A percentile compares a stretch with the other conserved stretches of the same genome.
phyloP scores from a whole-genome alignment of 2,888 invertebrate genomes.

The Leucoptera coffeella region DNA sequence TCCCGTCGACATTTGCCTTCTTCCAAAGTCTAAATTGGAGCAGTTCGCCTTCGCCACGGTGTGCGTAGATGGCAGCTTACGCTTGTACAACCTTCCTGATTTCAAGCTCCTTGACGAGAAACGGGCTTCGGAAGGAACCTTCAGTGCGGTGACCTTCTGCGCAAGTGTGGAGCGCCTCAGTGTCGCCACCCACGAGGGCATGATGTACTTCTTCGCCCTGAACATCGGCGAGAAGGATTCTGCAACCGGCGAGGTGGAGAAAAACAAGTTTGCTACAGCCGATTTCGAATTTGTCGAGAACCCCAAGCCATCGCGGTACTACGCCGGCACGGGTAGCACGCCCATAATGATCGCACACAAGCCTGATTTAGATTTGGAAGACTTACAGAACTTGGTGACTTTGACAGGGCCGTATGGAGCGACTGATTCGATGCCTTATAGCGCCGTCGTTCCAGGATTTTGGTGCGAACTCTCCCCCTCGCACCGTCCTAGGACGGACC shows the following conservation, averaged over 20 bases:
- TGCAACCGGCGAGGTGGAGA: conserved; percentile 61
- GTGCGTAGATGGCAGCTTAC: conserved; percentile 67
- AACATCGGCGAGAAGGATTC: conserved; percentile 68
- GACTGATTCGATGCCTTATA: conserved; percentile 56
- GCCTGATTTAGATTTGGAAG: conserved; percentile 46
- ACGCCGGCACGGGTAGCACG: conserved; percentile 17
- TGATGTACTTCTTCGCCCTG: conserved; percentile 75
- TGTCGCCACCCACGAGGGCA: conserved; percentile 73
- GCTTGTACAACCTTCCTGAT: conserved; percentile 65
- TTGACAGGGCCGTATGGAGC: conserved; percentile 70
- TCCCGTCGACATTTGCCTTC: conserved; percentile 62
- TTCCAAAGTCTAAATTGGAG: conserved; percentile 49
- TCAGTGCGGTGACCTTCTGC: conserved; percentile 80
- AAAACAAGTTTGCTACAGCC: conserved; percentile 54
- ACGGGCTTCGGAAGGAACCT: conserved; percentile 61
- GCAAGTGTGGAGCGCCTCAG: conserved; percentile 84
- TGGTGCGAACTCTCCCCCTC: conserved; percentile 93
- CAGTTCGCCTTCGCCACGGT: conserved; percentile 65
- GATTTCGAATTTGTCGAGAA: conserved; percentile 37
- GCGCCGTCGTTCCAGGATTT: conserved; percentile 86
- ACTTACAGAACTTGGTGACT: conserved; percentile 63
- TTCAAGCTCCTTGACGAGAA: conserved; percentile 64
- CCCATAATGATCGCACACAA: conserved; percentile 54
- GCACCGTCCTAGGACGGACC: conserved; percentile 81
- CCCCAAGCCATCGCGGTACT: conserved; percentile 24